Percentiles rank a stretch among this genome's conserved stretches.
Evolutionary conservation across 1,140 invertebrate genomes (phyloP).

Genomic region (Hydropsyche tenuis): DNA sequence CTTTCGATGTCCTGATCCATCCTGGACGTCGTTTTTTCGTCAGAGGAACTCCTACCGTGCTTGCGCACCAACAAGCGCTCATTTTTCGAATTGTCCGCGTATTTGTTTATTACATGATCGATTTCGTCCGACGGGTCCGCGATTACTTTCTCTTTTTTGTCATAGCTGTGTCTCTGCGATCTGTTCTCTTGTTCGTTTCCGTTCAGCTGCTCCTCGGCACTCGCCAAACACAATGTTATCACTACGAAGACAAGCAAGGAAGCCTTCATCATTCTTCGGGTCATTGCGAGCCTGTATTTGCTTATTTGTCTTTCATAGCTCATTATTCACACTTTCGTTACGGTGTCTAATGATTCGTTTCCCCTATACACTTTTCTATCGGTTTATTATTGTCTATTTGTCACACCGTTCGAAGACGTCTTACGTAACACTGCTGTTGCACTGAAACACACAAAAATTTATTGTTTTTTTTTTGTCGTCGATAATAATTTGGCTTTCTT

Average conservation of each 20-base stretch:
- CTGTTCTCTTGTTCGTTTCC: slow-evolving; percentile 4
- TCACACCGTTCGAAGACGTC: slow-evolving; percentile 23
- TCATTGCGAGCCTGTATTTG: slow-evolving; percentile 1
- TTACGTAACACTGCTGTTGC: slow-evolving; percentile 27
- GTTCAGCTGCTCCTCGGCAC: not conserved
- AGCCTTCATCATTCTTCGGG: slow-evolving; percentile 7
- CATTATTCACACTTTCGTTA: slow-evolving; percentile 33
- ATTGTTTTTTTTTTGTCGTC: not conserved
- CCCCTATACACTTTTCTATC: slow-evolving; percentile 32
- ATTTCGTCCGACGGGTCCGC: not conserved
- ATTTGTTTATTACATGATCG: slow-evolving; percentile 28
- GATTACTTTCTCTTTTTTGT: slow-evolving; percentile 29
- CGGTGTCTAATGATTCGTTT: slow-evolving; percentile 32
- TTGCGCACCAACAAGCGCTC: slow-evolving; percentile 1
- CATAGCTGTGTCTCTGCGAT: slow-evolving; percentile 22
- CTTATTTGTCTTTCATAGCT: slow-evolving; percentile 16
- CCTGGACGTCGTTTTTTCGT: not conserved
- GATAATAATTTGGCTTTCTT: slow-evolving; percentile 16
- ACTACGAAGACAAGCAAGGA: not conserved
- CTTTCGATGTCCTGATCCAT: not conserved
- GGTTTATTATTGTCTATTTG: slow-evolving; percentile 24
- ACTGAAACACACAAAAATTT: slow-evolving; percentile 23
- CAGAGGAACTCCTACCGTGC: not conserved
- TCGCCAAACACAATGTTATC: slow-evolving; percentile 20
- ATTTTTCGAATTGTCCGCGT: slow-evolving; percentile 10